These are phyloP conservation scores for Lampris incognitus DNA, from an alignment of 2,113 vertebrate genomes.

Conservation along the genomic window DNA sequence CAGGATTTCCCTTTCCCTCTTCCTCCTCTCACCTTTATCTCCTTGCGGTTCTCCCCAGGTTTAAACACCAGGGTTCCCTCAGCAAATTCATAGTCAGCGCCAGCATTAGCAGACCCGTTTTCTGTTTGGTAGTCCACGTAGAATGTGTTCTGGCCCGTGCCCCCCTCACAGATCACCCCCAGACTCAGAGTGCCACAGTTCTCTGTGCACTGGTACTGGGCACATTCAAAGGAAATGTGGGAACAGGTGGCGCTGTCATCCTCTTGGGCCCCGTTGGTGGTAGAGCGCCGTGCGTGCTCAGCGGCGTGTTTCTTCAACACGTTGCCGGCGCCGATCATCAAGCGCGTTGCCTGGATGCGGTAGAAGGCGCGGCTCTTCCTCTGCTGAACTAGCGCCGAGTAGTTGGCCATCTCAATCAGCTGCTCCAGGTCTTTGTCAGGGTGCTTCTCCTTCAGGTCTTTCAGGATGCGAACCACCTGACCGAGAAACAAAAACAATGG, in stretches of 20 bases:
- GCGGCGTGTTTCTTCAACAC: constrained; percentile 88
- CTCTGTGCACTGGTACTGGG: constrained; percentile 92
- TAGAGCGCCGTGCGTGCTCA: constrained; percentile 77
- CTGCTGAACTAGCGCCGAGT: constrained; percentile 88
- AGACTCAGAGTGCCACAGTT: constrained; percentile 89
- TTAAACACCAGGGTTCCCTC: constrained; percentile 80
- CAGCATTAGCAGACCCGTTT: constrained; percentile 94
- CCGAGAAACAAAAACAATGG: neutral
- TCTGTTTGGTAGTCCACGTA: constrained; percentile 94
- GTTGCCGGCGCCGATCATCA: constrained; percentile 94
- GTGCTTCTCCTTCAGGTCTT: constrained; percentile 92
- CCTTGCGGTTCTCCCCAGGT: constrained; percentile 78
- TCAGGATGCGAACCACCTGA: constrained; percentile 89
- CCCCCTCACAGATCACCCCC: constrained; percentile 83
- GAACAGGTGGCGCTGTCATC: constrained; percentile 80
- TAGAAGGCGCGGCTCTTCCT: constrained; percentile 97
- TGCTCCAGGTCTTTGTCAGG: constrained; percentile 94
- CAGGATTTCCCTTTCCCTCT: neutral
- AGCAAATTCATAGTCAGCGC: constrained; percentile 88
- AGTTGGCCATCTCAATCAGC: constrained; percentile 93
- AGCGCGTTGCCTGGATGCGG: constrained; percentile 91
- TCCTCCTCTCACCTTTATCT: constrained; percentile 77
- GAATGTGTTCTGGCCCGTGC: constrained; percentile 87
- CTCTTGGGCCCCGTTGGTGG: constrained; percentile 10
- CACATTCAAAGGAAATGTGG: constrained; percentile 88